Evolutionary conservation across 2,113 vertebrate genomes (phyloP).

Genomic region (Thermophis baileyi): DNA sequence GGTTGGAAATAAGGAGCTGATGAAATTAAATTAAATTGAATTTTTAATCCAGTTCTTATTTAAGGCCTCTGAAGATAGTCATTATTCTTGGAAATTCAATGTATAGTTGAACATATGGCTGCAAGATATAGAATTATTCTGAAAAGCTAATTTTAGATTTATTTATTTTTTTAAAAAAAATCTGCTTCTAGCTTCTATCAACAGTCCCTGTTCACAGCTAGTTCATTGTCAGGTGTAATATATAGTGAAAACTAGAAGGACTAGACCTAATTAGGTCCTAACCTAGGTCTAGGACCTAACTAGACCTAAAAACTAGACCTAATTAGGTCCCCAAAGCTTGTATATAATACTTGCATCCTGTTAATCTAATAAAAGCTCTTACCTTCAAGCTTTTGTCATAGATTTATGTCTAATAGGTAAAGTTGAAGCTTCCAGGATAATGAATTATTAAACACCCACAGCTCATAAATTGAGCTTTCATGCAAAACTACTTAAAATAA

Average conservation of each 20-base stretch:
- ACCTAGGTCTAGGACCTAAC: too few species aligned
- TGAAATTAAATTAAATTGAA: not conserved
- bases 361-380: conserved; percentile 39
- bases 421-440: conserved; percentile 19
- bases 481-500: conserved; percentile 32
- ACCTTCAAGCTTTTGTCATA: conserved; percentile 22
- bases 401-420: not conserved
- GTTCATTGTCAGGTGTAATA: conserved; percentile 5
- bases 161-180: not conserved
- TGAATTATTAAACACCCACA: conserved; percentile 28
- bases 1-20: not conserved
- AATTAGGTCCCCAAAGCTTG: conserved; percentile 16
- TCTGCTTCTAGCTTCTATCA: not conserved
- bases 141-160: not conserved
- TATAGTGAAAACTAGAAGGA: conserved; percentile 26
- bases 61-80: not conserved
- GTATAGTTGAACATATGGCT: not conserved
- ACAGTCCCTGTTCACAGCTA: not conserved
- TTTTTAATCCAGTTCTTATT: not conserved
- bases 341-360: conserved; percentile 25
- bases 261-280: conserved; percentile 14
- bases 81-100: not conserved
- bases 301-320: too few species aligned
- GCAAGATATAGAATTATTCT: not conserved
- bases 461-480: conserved; percentile 24